Evolutionary conservation across 2,113 vertebrate species (phyloP).

Genomic region (Hippopotamus amphibius): DNA sequence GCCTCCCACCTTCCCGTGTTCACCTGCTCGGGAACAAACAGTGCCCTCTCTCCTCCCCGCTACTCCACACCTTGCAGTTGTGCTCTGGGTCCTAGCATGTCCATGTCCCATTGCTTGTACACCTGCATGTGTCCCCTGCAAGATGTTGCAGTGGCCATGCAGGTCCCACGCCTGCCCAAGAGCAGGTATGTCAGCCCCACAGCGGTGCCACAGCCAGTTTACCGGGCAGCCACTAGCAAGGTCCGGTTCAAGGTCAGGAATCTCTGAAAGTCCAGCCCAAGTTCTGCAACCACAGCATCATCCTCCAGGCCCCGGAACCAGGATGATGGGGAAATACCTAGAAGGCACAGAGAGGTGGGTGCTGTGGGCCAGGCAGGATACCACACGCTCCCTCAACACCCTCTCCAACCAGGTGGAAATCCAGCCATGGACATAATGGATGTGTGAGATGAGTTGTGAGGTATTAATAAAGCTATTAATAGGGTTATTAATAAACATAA

Average conservation of each 20-base stretch:
- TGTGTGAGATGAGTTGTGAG: neutral
- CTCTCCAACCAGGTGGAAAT: neutral
- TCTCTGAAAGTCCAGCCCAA: constrained; percentile 95
- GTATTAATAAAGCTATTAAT: neutral
- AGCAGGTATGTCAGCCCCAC: constrained; percentile 31
- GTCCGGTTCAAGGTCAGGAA: constrained; percentile 94
- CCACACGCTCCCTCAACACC: too few species aligned
- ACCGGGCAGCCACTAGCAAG: constrained; percentile 95
- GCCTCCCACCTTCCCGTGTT: neutral
- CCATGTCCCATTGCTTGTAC: constrained; percentile 18
- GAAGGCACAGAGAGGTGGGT: neutral
- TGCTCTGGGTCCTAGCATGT: constrained; percentile 12
- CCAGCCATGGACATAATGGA: neutral
- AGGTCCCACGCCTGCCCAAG: constrained; percentile 23
- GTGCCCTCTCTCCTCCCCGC: neutral
- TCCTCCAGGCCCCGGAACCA: constrained; percentile 92
- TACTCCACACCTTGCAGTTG: neutral
- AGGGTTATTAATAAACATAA: neutral
- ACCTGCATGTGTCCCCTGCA: constrained; percentile 55
- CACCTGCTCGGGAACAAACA: neutral
- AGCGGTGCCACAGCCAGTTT: constrained; percentile 71
- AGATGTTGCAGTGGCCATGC: constrained; percentile 10
- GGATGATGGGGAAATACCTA: constrained; percentile 90
- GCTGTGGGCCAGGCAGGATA: neutral
- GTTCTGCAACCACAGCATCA: constrained; percentile 90